Conservation (phyloP, 2,888 invertebrate genomes). For the Aromia moschata region DNA sequence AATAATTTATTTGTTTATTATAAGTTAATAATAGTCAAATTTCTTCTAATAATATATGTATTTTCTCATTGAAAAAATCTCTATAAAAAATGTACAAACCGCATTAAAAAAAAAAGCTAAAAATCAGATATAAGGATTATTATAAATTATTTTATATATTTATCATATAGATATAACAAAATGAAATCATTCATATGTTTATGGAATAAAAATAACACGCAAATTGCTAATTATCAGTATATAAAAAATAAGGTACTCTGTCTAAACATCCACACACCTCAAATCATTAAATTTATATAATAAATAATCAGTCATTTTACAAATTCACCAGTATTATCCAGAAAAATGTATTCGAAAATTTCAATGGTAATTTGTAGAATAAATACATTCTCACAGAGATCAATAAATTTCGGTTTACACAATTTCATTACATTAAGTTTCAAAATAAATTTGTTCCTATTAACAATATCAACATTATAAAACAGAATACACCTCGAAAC, state of each 20-base stretch:
- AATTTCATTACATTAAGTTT: conserved; percentile 14
- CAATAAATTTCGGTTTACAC: conserved; percentile 34
- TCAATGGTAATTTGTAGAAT: conserved; percentile 26
- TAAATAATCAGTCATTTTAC: conserved; percentile 43
- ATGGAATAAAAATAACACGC: conserved; percentile 1
- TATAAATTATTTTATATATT: no score
- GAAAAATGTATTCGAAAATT: conserved; percentile 27
- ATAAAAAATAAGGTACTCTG: conserved; percentile 49
- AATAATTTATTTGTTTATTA: no score
- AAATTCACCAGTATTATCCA: conserved; percentile 32
- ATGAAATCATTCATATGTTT: conserved; percentile 4
- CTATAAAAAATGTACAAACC: no score
- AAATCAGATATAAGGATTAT: no score
- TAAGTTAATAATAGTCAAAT: no score
- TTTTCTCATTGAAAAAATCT: no score
- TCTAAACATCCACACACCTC: conserved; percentile 37
- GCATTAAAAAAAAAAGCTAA: no score
- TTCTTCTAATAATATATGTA: no score
- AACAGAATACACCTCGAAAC: conserved; percentile 20
- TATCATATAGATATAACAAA: no score
- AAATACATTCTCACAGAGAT: conserved; percentile 39
- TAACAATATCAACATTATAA: conserved; percentile 19
- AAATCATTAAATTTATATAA: conserved; percentile 36
- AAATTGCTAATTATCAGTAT: conserved; percentile 7
- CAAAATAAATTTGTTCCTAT: conserved; percentile 18